Evolutionary conservation across 2,888 invertebrate genomes (phyloP).

Genomic region (Parochlus steinenii): DNA sequence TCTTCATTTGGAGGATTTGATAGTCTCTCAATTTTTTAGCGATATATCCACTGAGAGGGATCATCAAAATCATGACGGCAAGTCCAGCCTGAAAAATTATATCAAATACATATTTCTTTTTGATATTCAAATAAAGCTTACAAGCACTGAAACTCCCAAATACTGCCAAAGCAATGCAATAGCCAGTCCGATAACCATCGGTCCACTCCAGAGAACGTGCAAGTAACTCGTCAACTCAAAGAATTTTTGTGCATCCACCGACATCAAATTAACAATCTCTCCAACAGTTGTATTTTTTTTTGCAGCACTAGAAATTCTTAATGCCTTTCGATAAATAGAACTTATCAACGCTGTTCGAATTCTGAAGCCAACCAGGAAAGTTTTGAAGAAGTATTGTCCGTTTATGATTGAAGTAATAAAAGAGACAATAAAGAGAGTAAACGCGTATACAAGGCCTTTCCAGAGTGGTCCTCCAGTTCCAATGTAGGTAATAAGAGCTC

Average conservation of each 20-base stretch:
- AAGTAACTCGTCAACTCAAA: constrained; percentile 30
- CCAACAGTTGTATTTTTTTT: constrained; percentile 31
- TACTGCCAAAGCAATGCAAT: constrained; percentile 34
- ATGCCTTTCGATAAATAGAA: constrained; percentile 36
- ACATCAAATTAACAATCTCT: constrained; percentile 35
- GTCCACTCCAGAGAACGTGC: constrained; percentile 33
- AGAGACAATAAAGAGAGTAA: constrained; percentile 33
- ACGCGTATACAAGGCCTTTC: constrained; percentile 40
- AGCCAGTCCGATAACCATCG: constrained; percentile 36
- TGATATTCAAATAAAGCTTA: constrained; percentile 36
- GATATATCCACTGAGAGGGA: constrained; percentile 33
- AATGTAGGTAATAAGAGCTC: constrained; percentile 25
- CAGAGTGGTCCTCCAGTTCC: constrained; percentile 27
- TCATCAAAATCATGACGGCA: constrained; percentile 32
- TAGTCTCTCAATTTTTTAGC: constrained; percentile 30
- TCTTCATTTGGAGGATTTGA: constrained; percentile 34
- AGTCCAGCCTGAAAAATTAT: too few relatives aligned
- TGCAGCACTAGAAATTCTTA: constrained; percentile 26
- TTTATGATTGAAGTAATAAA: constrained; percentile 34
- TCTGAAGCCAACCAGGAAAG: constrained; percentile 37
- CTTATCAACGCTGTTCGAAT: constrained; percentile 35
- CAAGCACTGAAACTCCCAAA: constrained; percentile 38
- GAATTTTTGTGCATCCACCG: constrained; percentile 33
- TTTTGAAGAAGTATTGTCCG: constrained; percentile 36
- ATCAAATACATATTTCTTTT: too few relatives aligned